Evolutionary conservation across 2,888 invertebrate genomes (phyloP).

Genomic region (Metacarcinus magister): DNA sequence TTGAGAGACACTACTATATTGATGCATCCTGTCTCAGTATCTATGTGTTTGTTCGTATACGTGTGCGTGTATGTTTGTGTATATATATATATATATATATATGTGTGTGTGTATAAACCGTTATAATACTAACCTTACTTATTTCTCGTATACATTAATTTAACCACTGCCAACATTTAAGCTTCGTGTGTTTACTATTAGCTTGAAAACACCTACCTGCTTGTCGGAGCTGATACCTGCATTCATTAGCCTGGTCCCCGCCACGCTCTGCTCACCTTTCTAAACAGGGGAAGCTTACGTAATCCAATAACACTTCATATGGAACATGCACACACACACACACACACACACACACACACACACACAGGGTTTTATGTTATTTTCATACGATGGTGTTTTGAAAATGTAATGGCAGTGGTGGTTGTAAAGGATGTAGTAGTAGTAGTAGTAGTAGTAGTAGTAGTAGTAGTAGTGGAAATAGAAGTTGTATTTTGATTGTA

Average conservation of each 20-base stretch:
- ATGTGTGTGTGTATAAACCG: too few relatives aligned
- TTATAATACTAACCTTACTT: too few relatives aligned
- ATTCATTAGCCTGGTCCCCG: not conserved
- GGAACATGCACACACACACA: conserved; percentile 42
- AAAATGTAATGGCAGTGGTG: not conserved
- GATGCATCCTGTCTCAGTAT: not conserved
- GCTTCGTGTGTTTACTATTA: too few relatives aligned
- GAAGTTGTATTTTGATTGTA: too few relatives aligned
- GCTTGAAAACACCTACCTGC: not conserved
- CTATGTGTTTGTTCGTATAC: not conserved
- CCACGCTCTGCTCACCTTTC: not conserved
- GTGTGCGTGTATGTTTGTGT: conserved; percentile 60
- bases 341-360: conserved; percentile 58
- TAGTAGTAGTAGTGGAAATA: not conserved
- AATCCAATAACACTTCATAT: not conserved
- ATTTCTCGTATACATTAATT: too few relatives aligned
- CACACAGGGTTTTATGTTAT: not conserved
- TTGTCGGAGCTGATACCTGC: not conserved
- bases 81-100: too few relatives aligned
- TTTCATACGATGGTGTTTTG: not conserved
- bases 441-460: not conserved
- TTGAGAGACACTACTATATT: not conserved
- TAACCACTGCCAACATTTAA: too few relatives aligned
- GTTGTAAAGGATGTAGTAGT: not conserved
- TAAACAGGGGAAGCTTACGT: not conserved